Evolutionary conservation across 2,888 invertebrate genomes (phyloP).

Genomic region (Diabrotica balteata): DNA sequence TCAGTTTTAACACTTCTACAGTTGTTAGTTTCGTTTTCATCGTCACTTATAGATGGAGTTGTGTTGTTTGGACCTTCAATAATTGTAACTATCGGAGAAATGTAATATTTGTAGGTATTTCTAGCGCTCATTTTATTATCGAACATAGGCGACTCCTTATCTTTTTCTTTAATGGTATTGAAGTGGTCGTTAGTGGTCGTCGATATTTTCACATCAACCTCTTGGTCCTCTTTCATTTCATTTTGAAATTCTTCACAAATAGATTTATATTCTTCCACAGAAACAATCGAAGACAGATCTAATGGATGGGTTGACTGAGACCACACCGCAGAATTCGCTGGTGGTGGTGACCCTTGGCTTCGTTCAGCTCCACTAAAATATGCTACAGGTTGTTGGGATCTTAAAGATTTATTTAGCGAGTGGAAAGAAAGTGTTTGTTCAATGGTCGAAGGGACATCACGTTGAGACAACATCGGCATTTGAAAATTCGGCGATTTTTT

Average conservation of each 20-base stretch:
- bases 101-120: constrained; percentile 25
- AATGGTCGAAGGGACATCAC: no score
- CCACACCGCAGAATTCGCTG: neutral
- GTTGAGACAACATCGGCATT: no score
- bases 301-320: neutral
- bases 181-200: neutral
- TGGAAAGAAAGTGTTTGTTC: no score
- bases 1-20: no score
- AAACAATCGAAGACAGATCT: neutral
- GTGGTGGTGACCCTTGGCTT: neutral
- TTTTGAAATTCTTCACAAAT: constrained; percentile 37
- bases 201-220: no score
- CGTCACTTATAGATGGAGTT: constrained; percentile 26
- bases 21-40: no score
- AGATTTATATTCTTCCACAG: constrained; percentile 22
- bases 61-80: constrained; percentile 39
- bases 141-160: neutral
- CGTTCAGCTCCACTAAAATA: neutral
- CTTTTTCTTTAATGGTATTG: neutral
- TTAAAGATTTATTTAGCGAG: no score
- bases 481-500: neutral
- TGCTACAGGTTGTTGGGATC: no score
- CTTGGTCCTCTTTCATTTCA: constrained; percentile 20
- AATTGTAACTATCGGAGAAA: constrained; percentile 38
- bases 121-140: constrained; percentile 1